phyloP scores from a whole-genome alignment of 2,113 vertebrate genomes.

The Sylvia atricapilla region DNA sequence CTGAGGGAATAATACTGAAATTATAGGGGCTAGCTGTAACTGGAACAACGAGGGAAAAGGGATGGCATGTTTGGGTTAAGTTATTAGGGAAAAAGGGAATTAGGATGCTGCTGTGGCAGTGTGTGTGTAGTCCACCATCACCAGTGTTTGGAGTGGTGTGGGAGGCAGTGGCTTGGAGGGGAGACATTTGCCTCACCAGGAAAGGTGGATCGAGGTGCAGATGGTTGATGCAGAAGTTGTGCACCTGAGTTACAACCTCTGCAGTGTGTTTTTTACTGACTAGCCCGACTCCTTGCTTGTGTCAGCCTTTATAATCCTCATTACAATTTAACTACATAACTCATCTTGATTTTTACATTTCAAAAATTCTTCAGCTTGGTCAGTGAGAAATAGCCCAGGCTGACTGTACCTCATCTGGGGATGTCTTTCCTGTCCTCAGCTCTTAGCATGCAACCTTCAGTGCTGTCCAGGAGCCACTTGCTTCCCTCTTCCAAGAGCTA shows the following conservation, averaged over 20 bases:
- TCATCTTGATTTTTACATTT: background rate
- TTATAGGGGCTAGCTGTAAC: background rate
- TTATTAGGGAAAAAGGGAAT: background rate
- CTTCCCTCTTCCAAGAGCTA: background rate
- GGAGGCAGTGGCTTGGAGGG: background rate
- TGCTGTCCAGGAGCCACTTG: background rate
- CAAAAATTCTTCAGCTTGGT: background rate
- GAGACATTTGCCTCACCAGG: background rate
- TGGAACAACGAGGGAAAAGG: background rate
- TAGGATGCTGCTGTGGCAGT: background rate
- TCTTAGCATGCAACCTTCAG: rapidly evolving
- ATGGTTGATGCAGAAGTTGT: background rate
- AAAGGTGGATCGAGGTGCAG: background rate
- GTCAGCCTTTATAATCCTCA: background rate
- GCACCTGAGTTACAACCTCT: background rate
- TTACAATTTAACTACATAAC: background rate
- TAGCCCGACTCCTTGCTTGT: background rate
- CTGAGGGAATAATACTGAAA: background rate
- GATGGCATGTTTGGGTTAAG: background rate
- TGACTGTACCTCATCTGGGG: background rate
- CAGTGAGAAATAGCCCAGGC: background rate
- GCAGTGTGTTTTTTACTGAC: background rate
- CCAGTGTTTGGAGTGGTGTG: background rate
- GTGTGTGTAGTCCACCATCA: background rate
- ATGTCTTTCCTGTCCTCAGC: background rate